phyloP scores from a whole-genome alignment of 2,113 vertebrate genomes.

The Cryptotis parvus region DNA sequence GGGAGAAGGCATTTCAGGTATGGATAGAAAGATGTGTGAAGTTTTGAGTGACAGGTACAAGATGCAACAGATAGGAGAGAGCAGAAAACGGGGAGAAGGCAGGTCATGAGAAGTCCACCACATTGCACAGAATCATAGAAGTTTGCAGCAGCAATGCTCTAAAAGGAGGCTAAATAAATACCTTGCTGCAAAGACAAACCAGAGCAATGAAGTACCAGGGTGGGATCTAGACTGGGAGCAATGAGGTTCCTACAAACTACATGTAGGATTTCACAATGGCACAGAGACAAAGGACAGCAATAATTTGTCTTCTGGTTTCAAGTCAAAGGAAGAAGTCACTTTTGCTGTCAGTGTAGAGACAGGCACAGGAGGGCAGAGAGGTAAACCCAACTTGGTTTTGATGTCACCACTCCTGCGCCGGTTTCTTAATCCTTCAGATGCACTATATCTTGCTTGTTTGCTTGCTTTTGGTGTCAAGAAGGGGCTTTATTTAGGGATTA shows the following conservation, averaged over 20 bases:
- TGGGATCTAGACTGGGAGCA: not conserved
- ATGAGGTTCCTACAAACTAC: not conserved
- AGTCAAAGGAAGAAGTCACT: not conserved
- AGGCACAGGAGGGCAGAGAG: not conserved
- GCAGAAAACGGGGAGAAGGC: not conserved
- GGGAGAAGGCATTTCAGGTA: not conserved
- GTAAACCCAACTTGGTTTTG: not conserved
- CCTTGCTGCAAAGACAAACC: not conserved
- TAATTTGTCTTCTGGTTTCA: not conserved
- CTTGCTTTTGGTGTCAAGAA: no score
- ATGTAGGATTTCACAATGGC: not conserved
- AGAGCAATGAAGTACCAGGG: not conserved
- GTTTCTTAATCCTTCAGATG: no score
- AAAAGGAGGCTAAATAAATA: not conserved
- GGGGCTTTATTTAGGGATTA: no score
- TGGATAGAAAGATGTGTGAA: not conserved
- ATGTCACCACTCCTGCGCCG: no score
- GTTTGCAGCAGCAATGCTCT: not conserved
- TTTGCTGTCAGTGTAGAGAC: not conserved
- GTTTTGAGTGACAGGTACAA: not conserved
- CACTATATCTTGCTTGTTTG: no score
- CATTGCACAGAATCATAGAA: not conserved
- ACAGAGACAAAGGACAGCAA: not conserved
- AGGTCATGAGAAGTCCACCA: accelerated
- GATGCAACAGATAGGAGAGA: not conserved